These are phyloP conservation scores for Chaetodon trifascialis DNA, from an alignment of 2,113 vertebrate genomes.

Conservation along the genomic window DNA sequence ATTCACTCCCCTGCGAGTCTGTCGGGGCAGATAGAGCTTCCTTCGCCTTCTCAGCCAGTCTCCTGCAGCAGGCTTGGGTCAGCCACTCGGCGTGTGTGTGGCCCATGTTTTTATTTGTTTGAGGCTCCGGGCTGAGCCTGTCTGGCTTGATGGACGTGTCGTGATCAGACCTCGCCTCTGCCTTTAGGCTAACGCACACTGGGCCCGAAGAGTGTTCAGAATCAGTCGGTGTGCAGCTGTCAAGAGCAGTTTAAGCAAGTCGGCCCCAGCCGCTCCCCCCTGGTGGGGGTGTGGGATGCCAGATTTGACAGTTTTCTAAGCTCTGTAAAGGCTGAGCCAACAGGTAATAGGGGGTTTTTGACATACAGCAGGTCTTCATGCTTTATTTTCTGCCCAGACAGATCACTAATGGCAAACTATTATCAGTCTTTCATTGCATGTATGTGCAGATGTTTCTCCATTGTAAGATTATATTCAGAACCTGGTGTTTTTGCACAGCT, in stretches of 20 bases:
- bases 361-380: background rate
- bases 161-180: constrained; percentile 53
- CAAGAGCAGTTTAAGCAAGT: constrained; percentile 61
- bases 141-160: constrained; percentile 57
- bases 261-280: background rate
- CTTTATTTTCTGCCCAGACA: background rate
- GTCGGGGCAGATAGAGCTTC: constrained; percentile 38
- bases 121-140: constrained; percentile 49
- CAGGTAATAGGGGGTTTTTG: constrained; percentile 8
- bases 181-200: constrained; percentile 56
- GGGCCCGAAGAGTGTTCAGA: constrained; percentile 37
- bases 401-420: background rate
- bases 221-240: constrained; percentile 57
- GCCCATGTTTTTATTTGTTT: constrained; percentile 43
- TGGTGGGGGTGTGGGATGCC: constrained; percentile 25
- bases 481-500: constrained; percentile 31
- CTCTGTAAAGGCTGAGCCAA: background rate
- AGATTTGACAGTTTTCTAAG: constrained; percentile 43
- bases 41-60: constrained; percentile 37
- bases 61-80: constrained; percentile 49
- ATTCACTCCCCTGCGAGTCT: constrained; percentile 17
- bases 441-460: background rate
- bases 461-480: background rate
- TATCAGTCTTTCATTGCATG: background rate
- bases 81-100: constrained; percentile 6